Base-by-base conservation (phyloP, 2,888 invertebrate species). In the Hydriomena furcata region DNA sequence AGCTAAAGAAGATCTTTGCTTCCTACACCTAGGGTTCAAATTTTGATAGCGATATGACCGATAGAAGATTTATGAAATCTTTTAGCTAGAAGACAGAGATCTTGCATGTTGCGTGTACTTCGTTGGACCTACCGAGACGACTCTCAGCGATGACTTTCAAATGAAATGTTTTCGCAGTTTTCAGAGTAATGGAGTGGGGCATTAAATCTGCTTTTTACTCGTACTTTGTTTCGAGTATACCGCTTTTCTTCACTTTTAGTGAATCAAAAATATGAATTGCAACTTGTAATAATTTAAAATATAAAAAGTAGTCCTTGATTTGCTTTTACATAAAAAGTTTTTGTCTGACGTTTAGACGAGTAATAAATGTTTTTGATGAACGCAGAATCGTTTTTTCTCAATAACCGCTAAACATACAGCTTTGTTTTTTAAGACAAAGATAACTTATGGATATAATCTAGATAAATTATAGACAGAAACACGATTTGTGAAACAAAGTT, bases 51-150 rank as follows among this genome's bases (percentile, higher is more conserved):
- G 12, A 23, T 21, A 12, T 7, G 21, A 25, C 24, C 17, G 17
- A 28, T 30, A 34, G 20, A 23, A 27, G 50, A 40, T 46, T 32
- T 38, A 46, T 40, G 37, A 41, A 50, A 46, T 43, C 28, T 42
- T 47, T 31, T 27, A 34, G 44, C 34, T 10, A 12, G 42, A 43
- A 47, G 27, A 28, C 25, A 8, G 41, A 12, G 24, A 31, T 23
- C 41, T 42, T 48, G 44, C 25, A 52, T 52, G 46, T 49, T 37
- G 46, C 37, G 37, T 48, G 46, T 49, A 46, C 50, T 23, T 41
- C 32, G 34, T 42, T 21, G 24, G 12, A 42, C 20, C 30, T 32
- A 23, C 35, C 8, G 31, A 40, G 20, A 31, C 2, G 17, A 6
- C 20, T 37, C 43, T 49, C 27, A 31, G 34, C 28, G 50, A 43